Conservation (phyloP, 2,113 vertebrate genomes). For the Nipponia nippon region DNA sequence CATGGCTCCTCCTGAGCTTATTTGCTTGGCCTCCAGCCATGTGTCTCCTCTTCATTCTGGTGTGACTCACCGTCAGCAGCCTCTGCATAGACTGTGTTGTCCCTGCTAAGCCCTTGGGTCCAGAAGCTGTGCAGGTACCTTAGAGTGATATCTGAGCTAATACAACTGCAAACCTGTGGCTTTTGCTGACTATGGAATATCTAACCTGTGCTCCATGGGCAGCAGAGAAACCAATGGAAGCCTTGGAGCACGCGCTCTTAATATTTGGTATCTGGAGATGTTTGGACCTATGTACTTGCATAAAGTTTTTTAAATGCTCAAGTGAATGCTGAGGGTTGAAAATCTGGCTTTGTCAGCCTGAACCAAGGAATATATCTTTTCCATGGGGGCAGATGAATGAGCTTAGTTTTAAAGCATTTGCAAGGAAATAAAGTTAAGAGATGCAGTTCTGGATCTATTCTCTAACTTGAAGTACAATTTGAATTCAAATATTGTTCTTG, state of each 20-base stretch:
- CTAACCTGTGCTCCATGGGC: background rate
- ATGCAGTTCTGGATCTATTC: background rate
- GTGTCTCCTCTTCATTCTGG: background rate
- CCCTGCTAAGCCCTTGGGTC: background rate
- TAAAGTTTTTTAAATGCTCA: background rate
- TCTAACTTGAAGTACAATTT: background rate
- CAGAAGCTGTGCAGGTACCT: background rate
- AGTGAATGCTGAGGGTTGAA: background rate
- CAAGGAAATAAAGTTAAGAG: background rate
- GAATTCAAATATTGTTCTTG: background rate
- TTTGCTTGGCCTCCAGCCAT: background rate
- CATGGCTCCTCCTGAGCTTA: background rate
- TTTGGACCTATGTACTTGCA: background rate
- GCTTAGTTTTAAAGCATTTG: background rate
- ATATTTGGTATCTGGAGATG: background rate
- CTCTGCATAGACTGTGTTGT: background rate
- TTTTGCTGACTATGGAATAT: background rate
- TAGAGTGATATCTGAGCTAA: background rate
- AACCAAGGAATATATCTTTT: background rate
- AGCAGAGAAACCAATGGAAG: background rate
- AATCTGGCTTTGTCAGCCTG: background rate
- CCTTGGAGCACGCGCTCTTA: fast-evolving
- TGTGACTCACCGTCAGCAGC: background rate
- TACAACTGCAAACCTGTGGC: background rate
- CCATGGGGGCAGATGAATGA: background rate